Evolutionary conservation across 2,888 invertebrate species (phyloP).

Genomic region (Panopea generosa): DNA sequence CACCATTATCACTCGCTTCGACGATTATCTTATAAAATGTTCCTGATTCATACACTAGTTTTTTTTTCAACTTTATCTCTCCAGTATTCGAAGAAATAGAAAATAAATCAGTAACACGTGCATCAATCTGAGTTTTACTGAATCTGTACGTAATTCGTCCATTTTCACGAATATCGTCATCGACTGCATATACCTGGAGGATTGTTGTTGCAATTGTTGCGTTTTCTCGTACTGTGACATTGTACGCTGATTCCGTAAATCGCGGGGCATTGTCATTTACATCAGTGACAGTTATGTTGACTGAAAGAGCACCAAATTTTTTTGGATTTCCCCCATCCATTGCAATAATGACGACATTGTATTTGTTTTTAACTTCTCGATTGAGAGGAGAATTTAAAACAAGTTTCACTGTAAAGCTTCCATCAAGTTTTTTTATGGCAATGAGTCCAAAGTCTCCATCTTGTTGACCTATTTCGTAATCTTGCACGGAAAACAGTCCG

Average conservation of each 20-base stretch:
- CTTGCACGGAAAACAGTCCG: constrained; percentile 70
- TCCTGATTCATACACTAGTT: constrained; percentile 55
- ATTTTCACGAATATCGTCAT: constrained; percentile 94
- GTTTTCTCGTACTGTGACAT: constrained; percentile 72
- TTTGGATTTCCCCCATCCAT: constrained; percentile 75
- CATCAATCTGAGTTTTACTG: constrained; percentile 63
- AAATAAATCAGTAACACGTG: constrained; percentile 52
- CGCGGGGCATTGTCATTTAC: constrained; percentile 78
- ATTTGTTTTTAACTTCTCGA: constrained; percentile 74
- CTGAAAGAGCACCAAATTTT: constrained; percentile 71
- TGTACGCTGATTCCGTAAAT: constrained; percentile 70
- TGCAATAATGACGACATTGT: constrained; percentile 72
- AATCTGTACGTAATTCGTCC: constrained; percentile 86
- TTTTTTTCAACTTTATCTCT: constrained; percentile 52
- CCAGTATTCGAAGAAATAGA: constrained; percentile 55
- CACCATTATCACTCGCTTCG: constrained; percentile 60
- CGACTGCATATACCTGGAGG: constrained; percentile 90
- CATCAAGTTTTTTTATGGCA: constrained; percentile 63
- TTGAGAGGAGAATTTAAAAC: constrained; percentile 73
- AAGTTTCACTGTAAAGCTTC: constrained; percentile 67
- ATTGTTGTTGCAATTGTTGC: constrained; percentile 66
- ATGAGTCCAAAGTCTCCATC: constrained; percentile 63
- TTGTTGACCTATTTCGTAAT: constrained; percentile 66
- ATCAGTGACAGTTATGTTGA: constrained; percentile 75
- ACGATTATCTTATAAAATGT: constrained; percentile 58